phyloP scores from a whole-genome alignment of 2,113 vertebrate genomes.

The Spheniscus mendiculus region DNA sequence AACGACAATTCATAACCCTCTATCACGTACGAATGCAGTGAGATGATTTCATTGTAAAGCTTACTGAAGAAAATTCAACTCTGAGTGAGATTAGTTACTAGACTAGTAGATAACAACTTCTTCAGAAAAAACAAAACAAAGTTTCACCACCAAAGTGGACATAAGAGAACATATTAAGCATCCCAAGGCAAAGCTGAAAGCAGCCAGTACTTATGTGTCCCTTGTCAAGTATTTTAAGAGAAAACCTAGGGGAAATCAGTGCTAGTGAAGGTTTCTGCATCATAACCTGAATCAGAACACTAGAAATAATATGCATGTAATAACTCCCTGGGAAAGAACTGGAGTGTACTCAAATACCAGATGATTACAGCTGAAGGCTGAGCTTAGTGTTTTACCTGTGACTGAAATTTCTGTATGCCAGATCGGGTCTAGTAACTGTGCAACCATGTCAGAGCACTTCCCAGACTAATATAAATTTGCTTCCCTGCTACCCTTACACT shows the following conservation, averaged over 20 bases:
- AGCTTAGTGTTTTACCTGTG: not conserved
- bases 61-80: not conserved
- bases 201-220: rapidly evolving
- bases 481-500: not conserved
- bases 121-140: not conserved
- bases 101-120: not conserved
- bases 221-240: not conserved
- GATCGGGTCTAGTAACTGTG: not conserved
- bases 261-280: not conserved
- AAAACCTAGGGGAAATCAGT: not conserved
- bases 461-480: not conserved
- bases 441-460: not conserved
- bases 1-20: not conserved
- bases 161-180: not conserved
- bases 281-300: not conserved
- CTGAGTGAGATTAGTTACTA: not conserved
- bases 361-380: not conserved
- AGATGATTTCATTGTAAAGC: not conserved
- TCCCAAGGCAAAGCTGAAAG: not conserved
- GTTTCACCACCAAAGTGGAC: not conserved
- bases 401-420: not conserved
- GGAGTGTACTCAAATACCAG: not conserved
- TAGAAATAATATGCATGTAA: not conserved
- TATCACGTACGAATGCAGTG: not conserved
- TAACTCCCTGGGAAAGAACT: not conserved